Evolutionary conservation across 2,113 vertebrate species (phyloP).

Genomic region (Vulpes lagopus): DNA sequence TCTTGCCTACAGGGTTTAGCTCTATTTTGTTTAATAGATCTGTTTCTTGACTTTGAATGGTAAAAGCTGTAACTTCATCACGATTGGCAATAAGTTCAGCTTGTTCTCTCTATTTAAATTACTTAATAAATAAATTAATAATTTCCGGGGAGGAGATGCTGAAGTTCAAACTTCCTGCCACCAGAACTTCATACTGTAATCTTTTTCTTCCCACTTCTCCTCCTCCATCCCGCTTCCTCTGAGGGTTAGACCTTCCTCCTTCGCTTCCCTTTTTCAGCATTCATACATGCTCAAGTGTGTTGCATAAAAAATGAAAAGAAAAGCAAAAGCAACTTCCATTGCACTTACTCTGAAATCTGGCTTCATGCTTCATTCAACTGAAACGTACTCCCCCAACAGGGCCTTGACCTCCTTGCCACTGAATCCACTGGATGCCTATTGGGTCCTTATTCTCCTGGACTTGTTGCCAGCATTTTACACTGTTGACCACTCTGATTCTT

Average conservation of each 20-base stretch:
- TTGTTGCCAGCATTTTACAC: neutral
- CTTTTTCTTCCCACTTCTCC: neutral
- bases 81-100: neutral
- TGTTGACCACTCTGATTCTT: neutral
- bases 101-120: constrained; percentile 22
- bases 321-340: neutral
- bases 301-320: neutral
- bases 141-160: neutral
- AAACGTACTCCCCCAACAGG: neutral
- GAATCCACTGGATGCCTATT: neutral
- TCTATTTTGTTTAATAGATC: neutral
- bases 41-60: neutral
- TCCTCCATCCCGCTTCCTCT: neutral
- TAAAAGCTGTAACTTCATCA: neutral
- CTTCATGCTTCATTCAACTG: neutral
- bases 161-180: constrained; percentile 13
- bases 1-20: neutral
- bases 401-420: neutral
- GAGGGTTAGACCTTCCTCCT: neutral
- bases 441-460: neutral
- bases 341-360: neutral
- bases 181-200: neutral
- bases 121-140: constrained; percentile 24
- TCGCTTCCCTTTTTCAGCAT: constrained; percentile 26
- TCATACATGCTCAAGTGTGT: neutral